Conservation (phyloP, 2,888 invertebrate species). For the Odontocerum albicorne region DNA sequence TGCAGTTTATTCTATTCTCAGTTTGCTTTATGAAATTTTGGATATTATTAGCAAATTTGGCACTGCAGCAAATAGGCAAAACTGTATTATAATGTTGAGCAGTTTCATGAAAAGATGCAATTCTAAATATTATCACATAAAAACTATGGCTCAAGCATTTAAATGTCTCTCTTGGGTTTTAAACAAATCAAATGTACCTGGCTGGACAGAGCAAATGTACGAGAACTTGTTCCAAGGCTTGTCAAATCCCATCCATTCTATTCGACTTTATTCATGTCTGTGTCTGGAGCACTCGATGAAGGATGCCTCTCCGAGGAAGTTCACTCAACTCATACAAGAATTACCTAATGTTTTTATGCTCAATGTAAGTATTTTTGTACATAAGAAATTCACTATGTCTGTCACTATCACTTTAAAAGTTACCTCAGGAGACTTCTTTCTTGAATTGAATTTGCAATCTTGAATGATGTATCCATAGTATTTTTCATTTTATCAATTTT, state of each 20-base stretch:
- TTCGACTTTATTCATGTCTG: conserved; percentile 50
- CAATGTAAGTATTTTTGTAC: conserved; percentile 44
- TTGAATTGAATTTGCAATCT: too few relatives aligned
- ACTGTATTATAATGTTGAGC: conserved; percentile 52
- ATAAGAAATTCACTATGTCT: too few relatives aligned
- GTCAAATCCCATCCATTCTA: conserved; percentile 44
- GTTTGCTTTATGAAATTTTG: conserved; percentile 45
- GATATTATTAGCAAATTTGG: conserved; percentile 45
- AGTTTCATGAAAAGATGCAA: conserved; percentile 49
- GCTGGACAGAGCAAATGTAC: conserved; percentile 43
- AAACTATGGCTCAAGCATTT: conserved; percentile 48
- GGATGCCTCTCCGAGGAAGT: conserved; percentile 9
- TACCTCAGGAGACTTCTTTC: too few relatives aligned
- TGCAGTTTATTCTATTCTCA: conserved; percentile 45
- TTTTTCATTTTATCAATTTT: too few relatives aligned
- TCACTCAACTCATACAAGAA: conserved; percentile 24
- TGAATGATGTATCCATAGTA: too few relatives aligned
- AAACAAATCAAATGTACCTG: conserved; percentile 40
- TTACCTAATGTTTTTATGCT: conserved; percentile 47
- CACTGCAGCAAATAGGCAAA: conserved; percentile 44
- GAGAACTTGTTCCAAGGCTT: conserved; percentile 43
- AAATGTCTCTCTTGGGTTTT: conserved; percentile 50
- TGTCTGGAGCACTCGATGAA: conserved; percentile 38
- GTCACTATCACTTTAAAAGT: too few relatives aligned
- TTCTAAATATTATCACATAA: conserved; percentile 48